Base-by-base conservation (phyloP, 1,140 invertebrate genomes). In the Pteromalus puparum region DNA sequence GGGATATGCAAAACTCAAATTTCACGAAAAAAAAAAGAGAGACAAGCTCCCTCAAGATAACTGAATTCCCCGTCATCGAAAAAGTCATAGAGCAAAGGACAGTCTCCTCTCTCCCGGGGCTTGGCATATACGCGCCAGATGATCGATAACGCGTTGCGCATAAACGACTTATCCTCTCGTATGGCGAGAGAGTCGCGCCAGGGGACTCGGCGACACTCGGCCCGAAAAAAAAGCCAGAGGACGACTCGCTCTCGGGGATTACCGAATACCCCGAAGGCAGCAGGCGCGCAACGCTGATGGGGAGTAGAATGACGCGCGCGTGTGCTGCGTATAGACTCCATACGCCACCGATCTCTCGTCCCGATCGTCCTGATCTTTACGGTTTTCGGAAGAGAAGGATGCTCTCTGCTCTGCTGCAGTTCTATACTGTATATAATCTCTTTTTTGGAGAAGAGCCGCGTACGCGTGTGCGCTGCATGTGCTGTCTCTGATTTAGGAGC, bases 61-160 rank as follows among this genome's bases (percentile, higher is more conserved):
- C 18, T 9, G 38, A 42, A 42, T 42, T 42, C 38, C 53, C 18
- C 18, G 21, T 61, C 53, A 61, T 61, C 53, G 18, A 61, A 5
- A n/a, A 61, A 6, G 53, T 61, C 53, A 18, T 61, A 61, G 53
- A n/a, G 53, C 53, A 61, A 61, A 61, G 53, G 21, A 13, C 46
- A 48, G 12, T 18, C 2, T 18, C 4, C 18, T n/a, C 53, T 61
- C 53, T 61, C 21, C 53, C 53, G 21, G 21, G 21, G 21, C 53
- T 1, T 9, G 38, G 7, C 38, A 7, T 38, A 38, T 42, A 73
- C 18, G 67, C n/a, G 67, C 30, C 78, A 70, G 73, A 65, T 82
- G 81, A 82, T 82, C 72, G 81, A 82, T 82, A 82, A 74, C 74
- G n/a, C 53, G 21, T 61, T 61, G 53, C 53, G 53, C 18, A 61